Percentiles rank a stretch among this genome's conserved stretches.
Conservation (phyloP, 2,888 invertebrate genomes). For the Lissonota sp. region DNA sequence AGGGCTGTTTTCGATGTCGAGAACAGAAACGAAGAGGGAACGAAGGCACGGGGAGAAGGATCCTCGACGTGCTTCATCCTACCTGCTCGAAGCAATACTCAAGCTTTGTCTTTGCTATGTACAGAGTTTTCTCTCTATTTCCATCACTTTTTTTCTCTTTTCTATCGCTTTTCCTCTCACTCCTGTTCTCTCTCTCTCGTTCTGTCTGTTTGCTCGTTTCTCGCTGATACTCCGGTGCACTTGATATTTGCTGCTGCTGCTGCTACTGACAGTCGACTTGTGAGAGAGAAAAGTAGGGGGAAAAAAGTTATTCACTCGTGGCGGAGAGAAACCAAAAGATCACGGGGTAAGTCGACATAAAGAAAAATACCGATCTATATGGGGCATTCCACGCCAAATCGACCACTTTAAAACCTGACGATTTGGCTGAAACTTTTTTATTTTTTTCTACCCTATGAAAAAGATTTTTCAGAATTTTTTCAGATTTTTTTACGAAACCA, state of each 20-base stretch:
- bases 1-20: constrained; percentile 56
- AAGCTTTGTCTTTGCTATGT: constrained; percentile 51
- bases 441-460: too few species aligned
- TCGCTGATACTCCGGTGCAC: constrained; percentile 47
- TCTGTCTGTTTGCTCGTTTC: constrained; percentile 42
- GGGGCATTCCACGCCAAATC: constrained; percentile 27
- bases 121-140: constrained; percentile 40
- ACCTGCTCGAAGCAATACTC: constrained; percentile 58
- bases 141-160: constrained; percentile 28
- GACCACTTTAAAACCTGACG: too few species aligned
- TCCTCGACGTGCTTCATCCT: constrained; percentile 57
- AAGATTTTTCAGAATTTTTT: too few species aligned
- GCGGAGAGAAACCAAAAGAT: constrained; percentile 9
- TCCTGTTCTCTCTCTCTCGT: constrained; percentile 44
- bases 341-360: constrained; percentile 42
- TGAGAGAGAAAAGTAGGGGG: constrained; percentile 46
- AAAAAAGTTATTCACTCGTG: constrained; percentile 61
- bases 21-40: constrained; percentile 18
- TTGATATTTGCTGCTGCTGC: constrained; percentile 62
- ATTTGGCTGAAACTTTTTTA: too few species aligned
- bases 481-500: too few species aligned
- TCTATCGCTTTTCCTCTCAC: constrained; percentile 16
- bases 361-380: constrained; percentile 48
- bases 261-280: constrained; percentile 53
- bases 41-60: constrained; percentile 19